Conservation (phyloP, 2,888 invertebrate species). For the Camponotus fellah region DNA sequence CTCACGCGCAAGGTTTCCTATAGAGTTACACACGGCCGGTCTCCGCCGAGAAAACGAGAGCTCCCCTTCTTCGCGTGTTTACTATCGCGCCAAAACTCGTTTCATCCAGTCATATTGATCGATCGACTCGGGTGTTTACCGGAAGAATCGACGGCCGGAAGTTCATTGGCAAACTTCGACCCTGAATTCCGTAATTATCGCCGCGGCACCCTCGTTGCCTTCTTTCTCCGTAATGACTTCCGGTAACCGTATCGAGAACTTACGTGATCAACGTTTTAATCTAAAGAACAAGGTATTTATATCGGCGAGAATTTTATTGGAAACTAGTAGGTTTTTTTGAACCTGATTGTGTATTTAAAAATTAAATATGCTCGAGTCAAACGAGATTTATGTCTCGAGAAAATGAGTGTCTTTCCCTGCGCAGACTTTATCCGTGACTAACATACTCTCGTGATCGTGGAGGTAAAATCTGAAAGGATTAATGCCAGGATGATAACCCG, state of each 20-base stretch:
- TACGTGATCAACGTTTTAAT: conserved; percentile 7
- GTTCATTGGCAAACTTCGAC: conserved; percentile 68
- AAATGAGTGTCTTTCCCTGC: not conserved
- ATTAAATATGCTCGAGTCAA: not conserved
- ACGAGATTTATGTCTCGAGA: not conserved
- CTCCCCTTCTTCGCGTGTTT: conserved; percentile 47
- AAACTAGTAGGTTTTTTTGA: not conserved
- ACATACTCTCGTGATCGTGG: conserved; percentile 16
- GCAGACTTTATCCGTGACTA: conserved; percentile 5
- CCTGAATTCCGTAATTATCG: conserved; percentile 47
- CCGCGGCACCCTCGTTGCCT: conserved; percentile 28
- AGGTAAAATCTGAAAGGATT: conserved; percentile 31
- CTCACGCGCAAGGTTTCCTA: conserved; percentile 77
- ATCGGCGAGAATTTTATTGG: not conserved
- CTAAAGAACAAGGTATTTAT: not conserved
- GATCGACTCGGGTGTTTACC: conserved; percentile 68
- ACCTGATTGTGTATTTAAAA: not conserved
- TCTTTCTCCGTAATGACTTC: conserved; percentile 10
- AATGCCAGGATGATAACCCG: conserved; percentile 41
- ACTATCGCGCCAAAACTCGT: conserved; percentile 69
- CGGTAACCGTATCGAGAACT: conserved; percentile 10
- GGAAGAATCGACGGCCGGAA: conserved; percentile 67
- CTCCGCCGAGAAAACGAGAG: conserved; percentile 64
- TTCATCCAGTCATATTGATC: conserved; percentile 64
- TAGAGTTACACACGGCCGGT: conserved; percentile 76